Base-by-base conservation (phyloP, 1,140 invertebrate species). In the Lethrus apterus region DNA sequence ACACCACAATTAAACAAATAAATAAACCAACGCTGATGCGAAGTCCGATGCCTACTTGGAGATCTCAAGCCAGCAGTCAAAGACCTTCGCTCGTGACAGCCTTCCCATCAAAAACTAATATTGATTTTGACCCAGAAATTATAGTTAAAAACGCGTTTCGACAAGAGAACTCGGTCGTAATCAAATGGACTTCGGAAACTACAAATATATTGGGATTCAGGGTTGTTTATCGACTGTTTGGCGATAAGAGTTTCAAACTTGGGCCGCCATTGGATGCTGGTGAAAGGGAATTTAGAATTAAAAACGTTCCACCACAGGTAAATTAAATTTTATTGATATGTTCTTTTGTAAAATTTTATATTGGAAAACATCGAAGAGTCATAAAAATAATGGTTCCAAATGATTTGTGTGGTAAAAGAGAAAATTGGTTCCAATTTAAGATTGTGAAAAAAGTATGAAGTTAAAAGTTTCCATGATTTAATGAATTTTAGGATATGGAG, bases 211-310 rank as follows among this genome's bases (percentile, higher is more conserved):
- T 90, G 0, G 90, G 89, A 9, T 93, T 93, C 59, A 73, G 89
- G 38, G 88, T 93, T 5, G 86, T 93, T 5, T 93, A 93, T 63
- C 67, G 91, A 38, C 68, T 93, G 8, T 94, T 95, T 59, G 91
- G 90, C 1, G 89, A 93, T 54, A 83, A 85, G 54, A 84, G 77
- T 47, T 95, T 93, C 65, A 89, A 92, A 54, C 83, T 89, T 60
- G 89, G 88, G 0, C 87, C 88, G 13, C 86, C 87, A 1, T 67
- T 94, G 23, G 87, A 90, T 64, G 80, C 87, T 1, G 88, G 83
- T 48, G 87, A 92, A 66, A 69, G 88, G 52, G 87, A 93, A 66
- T 93, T 93, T 59, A 90, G 86, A 67, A 90, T 93, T 33, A 91
- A 89, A 68, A 92, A 91, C 62, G 87, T 93, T 36, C 90, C 90